Conservation (phyloP, 2,888 invertebrate genomes). For the Drosophila fulvimacula region DNA sequence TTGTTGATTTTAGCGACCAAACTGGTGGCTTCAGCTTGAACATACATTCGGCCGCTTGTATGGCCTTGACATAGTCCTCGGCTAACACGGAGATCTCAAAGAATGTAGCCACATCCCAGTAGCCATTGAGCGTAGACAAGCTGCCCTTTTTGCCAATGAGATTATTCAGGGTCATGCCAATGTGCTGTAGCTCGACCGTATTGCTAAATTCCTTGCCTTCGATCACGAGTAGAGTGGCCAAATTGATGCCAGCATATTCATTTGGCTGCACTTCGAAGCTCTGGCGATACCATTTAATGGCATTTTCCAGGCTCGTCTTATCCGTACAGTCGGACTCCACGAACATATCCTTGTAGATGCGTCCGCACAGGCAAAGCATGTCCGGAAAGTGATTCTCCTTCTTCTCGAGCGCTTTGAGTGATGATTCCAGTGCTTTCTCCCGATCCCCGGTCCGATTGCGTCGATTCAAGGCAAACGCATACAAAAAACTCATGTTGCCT, state of each 20-base stretch:
- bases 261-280: slow-evolving; percentile 99
- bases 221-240: slow-evolving; percentile 98
- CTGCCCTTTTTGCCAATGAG: slow-evolving; percentile 99
- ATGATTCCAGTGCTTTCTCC: slow-evolving; percentile 96
- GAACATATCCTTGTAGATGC: slow-evolving; percentile 98
- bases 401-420: slow-evolving; percentile 95
- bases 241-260: slow-evolving; percentile 99
- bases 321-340: slow-evolving; percentile 97
- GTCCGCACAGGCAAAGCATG: slow-evolving; percentile 98
- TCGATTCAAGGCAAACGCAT: slow-evolving; percentile 98
- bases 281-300: slow-evolving; percentile 98
- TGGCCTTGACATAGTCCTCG: slow-evolving; percentile 98
- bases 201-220: slow-evolving; percentile 97
- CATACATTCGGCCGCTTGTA: slow-evolving; percentile 98
- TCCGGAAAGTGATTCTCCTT: slow-evolving; percentile 98
- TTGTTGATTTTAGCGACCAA: slow-evolving; percentile 98
- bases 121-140: slow-evolving; percentile 95
- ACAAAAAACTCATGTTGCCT: slow-evolving; percentile 95
- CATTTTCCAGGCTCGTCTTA: slow-evolving; percentile 93
- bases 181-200: slow-evolving; percentile 95
- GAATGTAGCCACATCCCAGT: slow-evolving; percentile 99
- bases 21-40: slow-evolving; percentile 95
- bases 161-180: slow-evolving; percentile 98
- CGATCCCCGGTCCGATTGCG: slow-evolving; percentile 97
- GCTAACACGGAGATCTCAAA: slow-evolving; percentile 99